Percentiles rank a stretch among this genome's conserved stretches.
Evolutionary conservation across 2,888 invertebrate species (phyloP).

Genomic region (Leistus spinibarbis): DNA sequence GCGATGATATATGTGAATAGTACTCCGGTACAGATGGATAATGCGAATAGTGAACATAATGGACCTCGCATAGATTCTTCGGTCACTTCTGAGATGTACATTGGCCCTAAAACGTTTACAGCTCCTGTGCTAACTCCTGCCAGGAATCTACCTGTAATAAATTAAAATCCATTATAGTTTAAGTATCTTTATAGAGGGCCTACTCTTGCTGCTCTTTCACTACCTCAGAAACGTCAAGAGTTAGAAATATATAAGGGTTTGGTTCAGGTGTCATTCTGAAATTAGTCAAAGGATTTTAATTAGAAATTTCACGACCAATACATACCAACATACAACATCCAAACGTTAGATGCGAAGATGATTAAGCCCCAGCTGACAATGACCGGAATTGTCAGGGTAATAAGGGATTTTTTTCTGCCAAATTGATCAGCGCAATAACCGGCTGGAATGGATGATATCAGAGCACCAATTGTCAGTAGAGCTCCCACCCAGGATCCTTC

Average conservation of each 20-base stretch:
- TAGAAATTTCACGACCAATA: too few species aligned
- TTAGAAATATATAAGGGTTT: too few species aligned
- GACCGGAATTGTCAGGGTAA: conserved; percentile 68
- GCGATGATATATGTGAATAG: conserved; percentile 78
- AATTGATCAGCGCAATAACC: conserved; percentile 73
- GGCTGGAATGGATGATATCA: conserved; percentile 74
- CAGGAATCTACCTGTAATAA: too few species aligned
- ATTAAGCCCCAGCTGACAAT: conserved; percentile 70
- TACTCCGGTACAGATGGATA: conserved; percentile 81
- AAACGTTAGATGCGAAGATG: neutral
- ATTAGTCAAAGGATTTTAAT: too few species aligned
- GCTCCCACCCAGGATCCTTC: conserved; percentile 73
- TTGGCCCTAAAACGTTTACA: conserved; percentile 81
- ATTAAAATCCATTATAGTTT: too few species aligned
- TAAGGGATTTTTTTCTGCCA: conserved; percentile 71
- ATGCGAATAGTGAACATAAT: conserved; percentile 84
- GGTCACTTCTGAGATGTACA: conserved; percentile 88
- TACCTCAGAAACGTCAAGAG: too few species aligned
- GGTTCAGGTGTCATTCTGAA: too few species aligned
- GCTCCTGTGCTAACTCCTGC: conserved; percentile 78
- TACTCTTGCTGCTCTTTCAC: too few species aligned
- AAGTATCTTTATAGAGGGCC: too few species aligned
- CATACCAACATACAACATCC: conserved; percentile 17
- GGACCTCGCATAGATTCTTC: conserved; percentile 81
- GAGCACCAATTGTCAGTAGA: conserved; percentile 77